Conservation (phyloP, 2,797 vertebrate genomes). For the Prionace glauca region DNA sequence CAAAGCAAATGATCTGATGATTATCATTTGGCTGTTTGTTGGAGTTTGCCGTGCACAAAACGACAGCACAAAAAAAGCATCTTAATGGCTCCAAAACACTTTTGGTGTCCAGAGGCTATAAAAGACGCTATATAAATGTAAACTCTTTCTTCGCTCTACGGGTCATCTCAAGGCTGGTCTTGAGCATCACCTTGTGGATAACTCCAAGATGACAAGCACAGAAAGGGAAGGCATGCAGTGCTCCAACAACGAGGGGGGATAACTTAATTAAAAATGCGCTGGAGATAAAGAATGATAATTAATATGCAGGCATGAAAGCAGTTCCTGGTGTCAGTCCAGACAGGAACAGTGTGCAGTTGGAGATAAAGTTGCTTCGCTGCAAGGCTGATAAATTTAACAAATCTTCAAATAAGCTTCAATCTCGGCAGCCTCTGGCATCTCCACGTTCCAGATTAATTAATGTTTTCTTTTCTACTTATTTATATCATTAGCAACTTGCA, state of each 20-base stretch:
- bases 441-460: neutral
- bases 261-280: neutral
- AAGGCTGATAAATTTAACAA: neutral
- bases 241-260: too few relatives aligned
- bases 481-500: neutral
- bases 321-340: neutral
- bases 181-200: slow-evolving; percentile 4
- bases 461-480: neutral
- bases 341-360: neutral
- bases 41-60: neutral
- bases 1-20: neutral
- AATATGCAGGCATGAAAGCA: neutral
- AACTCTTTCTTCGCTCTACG: neutral
- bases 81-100: neutral
- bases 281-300: neutral
- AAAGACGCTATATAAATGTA: neutral
- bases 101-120: neutral
- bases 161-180: neutral
- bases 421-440: neutral
- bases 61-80: neutral
- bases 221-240: neutral
- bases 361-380: neutral
- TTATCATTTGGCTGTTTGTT: neutral
- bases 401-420: neutral
- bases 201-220: neutral